Evolutionary conservation across 1,140 invertebrate species (phyloP), one percentile per base, ranked within the genome.

Genomic region (Diploscapter pachys): DNA sequence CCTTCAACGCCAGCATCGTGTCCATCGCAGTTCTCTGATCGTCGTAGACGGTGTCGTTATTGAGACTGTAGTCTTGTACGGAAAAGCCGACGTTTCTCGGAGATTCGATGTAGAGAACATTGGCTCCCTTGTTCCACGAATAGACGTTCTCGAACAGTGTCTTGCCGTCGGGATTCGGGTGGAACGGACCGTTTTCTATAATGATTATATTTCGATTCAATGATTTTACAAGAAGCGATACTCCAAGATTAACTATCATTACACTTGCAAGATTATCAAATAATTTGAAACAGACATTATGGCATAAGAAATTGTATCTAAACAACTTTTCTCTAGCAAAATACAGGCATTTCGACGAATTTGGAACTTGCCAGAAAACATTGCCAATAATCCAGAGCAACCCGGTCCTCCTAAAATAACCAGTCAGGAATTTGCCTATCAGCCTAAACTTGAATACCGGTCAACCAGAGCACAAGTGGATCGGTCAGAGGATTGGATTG

Each of bases 31-130:
- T 76, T 71, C 72, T 70, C 13, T 83, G 56, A 77, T 88, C 86
- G 83, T 89, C 88, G 80, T 85, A 80, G 52, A 86, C 86, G 2
- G 74, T 84, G 74, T 87, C 87, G 52, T 87, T 85, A 66, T 83
- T 82, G 68, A 86, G 81, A 52, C 76, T 74, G 51, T 52, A 68
- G 61, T 79, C 77, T 54, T 86, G 82, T 78, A 88, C 89, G 0
- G 89, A 89, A 75, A 85, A 89, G 3, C 89, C 89, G 65, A 89
- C 89, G 74, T 88, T 87, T 57, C 87, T 87, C 66, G 89, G 89
- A 8, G 88, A 85, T 76, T 89, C 89, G 51, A 89, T 72, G 78
- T 86, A 89, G 4, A 89, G 63, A 50, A 95, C 92, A 84, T 93
- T 94, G 55, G 92, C 91, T 74, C 86, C 87, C 67, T 80, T 85